Conservation (phyloP, 2,797 vertebrate genomes). For the Huso huso region DNA sequence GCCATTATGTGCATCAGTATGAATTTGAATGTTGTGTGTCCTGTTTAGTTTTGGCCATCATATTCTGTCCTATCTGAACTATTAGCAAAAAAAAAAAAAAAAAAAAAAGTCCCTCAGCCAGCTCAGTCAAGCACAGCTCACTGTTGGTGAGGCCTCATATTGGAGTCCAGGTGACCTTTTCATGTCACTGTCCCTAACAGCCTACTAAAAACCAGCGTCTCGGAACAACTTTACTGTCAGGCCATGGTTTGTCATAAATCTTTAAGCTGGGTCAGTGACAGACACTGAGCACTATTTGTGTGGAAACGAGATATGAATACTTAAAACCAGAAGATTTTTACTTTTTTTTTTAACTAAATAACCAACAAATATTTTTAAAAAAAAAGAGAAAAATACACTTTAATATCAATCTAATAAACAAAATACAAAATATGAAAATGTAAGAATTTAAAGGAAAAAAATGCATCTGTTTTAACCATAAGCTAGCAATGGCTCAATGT, state of each 20-base stretch:
- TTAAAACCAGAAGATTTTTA: neutral
- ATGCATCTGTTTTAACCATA: too few relatives aligned
- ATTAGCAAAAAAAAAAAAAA: slow-evolving; percentile 8
- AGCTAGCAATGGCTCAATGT: too few relatives aligned
- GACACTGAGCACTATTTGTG: slow-evolving; percentile 19
- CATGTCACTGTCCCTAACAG: slow-evolving; percentile 30
- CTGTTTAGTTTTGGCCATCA: too few relatives aligned
- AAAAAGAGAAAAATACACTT: too few relatives aligned
- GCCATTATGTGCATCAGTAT: too few relatives aligned
- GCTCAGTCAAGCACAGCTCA: neutral
- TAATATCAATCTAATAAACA: too few relatives aligned
- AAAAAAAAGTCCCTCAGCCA: slow-evolving; percentile 3
- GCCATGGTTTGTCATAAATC: slow-evolving; percentile 51
- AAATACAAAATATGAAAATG: too few relatives aligned
- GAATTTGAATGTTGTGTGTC: too few relatives aligned
- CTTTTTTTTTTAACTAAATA: too few relatives aligned
- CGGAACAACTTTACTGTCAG: slow-evolving; percentile 46
- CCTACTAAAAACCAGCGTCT: slow-evolving; percentile 45
- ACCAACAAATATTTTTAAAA: too few relatives aligned
- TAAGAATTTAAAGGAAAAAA: too few relatives aligned
- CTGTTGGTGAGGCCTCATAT: neutral
- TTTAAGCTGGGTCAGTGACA: slow-evolving; percentile 53
- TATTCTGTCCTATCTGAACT: too few relatives aligned
- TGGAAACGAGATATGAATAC: slow-evolving; percentile 7
- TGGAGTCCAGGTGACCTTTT: slow-evolving; percentile 29